These are phyloP conservation scores for Sphaerophoria rueppellii DNA, from an alignment of 2,888 invertebrate genomes.

Conservation along the genomic window DNA sequence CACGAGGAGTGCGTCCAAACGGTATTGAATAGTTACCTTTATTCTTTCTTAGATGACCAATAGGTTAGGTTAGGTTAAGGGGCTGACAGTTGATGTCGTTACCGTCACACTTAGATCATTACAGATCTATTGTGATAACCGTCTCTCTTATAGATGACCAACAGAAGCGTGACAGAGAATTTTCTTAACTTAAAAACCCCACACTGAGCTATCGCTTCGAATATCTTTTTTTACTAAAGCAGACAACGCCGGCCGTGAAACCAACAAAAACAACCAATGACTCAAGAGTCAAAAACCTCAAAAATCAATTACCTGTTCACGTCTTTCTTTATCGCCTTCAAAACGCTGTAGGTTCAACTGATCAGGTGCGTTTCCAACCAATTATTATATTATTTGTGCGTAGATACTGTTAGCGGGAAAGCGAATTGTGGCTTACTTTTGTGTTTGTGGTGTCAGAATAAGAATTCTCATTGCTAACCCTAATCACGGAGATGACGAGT, in stretches of 20 bases:
- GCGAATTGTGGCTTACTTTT: constrained; percentile 63
- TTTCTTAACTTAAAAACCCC: no score
- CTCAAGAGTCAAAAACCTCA: constrained; percentile 63
- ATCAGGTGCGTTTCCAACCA: constrained; percentile 35
- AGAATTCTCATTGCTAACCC: constrained; percentile 42
- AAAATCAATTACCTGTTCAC: constrained; percentile 60
- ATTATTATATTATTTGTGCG: constrained; percentile 27
- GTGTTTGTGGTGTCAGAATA: constrained; percentile 35
- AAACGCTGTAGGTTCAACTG: constrained; percentile 31
- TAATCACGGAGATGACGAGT: constrained; percentile 10
- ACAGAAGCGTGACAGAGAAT: no score
- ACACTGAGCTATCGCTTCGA: no score
- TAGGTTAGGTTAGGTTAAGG: no score
- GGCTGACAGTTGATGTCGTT: no score
- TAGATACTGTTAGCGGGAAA: constrained; percentile 35
- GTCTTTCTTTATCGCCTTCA: constrained; percentile 6
- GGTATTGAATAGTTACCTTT: no score
- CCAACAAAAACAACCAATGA: constrained; percentile 24
- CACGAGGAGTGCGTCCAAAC: no score
- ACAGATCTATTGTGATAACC: no score
- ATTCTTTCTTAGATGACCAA: no score
- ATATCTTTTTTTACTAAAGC: neutral
- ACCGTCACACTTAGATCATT: no score
- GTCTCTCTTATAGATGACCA: no score
- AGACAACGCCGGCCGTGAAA: constrained; percentile 1